phyloP scores from a whole-genome alignment of 2,113 vertebrate genomes.

The Corythoichthys intestinalis region DNA sequence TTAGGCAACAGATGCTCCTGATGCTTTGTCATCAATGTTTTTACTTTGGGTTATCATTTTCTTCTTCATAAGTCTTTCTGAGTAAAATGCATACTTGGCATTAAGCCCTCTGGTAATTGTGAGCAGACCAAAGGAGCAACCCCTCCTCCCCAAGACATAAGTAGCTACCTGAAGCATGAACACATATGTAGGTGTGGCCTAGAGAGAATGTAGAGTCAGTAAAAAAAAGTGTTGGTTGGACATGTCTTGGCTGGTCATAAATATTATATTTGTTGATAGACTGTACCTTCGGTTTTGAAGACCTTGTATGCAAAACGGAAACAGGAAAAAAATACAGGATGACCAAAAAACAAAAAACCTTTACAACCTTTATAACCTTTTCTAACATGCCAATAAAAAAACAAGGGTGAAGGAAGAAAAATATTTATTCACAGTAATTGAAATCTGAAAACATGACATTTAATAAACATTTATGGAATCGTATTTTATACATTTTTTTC shows the following conservation, averaged over 20 bases:
- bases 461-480: too few species aligned
- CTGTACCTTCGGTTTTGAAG: background rate
- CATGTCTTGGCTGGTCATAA: background rate
- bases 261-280: background rate
- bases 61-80: background rate
- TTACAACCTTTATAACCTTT: too few species aligned
- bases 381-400: too few species aligned
- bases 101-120: background rate
- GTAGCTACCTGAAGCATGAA: background rate
- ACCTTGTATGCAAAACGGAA: too few species aligned
- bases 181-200: background rate
- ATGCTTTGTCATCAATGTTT: conserved; percentile 3
- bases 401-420: too few species aligned
- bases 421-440: too few species aligned
- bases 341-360: too few species aligned
- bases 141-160: background rate
- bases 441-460: too few species aligned
- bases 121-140: background rate
- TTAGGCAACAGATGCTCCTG: background rate
- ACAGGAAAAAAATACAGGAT: too few species aligned
- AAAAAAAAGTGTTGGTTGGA: background rate
- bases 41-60: background rate
- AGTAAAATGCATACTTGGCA: background rate
- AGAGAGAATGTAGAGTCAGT: background rate
- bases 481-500: too few species aligned